These are phyloP conservation scores for Eustalomyia histrio DNA, from an alignment of 2,888 invertebrate genomes.

Conservation along the genomic window DNA sequence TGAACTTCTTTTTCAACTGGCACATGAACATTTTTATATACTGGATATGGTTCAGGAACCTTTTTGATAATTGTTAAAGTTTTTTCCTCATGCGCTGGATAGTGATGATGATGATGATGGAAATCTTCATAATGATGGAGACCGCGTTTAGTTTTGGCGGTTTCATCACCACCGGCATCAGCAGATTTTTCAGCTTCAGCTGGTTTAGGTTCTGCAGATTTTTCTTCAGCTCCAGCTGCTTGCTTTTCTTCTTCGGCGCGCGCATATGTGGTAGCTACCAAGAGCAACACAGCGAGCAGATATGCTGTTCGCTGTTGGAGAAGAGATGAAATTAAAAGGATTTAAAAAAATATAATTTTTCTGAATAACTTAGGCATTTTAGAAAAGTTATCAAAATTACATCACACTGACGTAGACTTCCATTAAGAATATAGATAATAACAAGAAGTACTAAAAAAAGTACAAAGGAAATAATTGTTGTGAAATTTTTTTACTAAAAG, in stretches of 20 bases:
- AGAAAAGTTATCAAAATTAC: no score
- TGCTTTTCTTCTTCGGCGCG: constrained; percentile 82
- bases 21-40: constrained; percentile 83
- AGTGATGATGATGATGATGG: constrained; percentile 77
- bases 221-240: constrained; percentile 80
- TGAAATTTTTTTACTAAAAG: no score
- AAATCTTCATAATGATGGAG: constrained; percentile 81
- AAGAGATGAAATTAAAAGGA: background rate
- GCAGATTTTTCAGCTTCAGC: constrained; percentile 73
- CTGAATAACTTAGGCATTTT: no score
- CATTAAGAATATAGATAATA: no score
- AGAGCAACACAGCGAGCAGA: constrained; percentile 82
- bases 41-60: constrained; percentile 86
- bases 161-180: constrained; percentile 79
- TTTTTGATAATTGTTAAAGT: constrained; percentile 87
- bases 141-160: constrained; percentile 88
- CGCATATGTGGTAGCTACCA: constrained; percentile 79
- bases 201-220: constrained; percentile 72
- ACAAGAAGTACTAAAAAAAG: no score
- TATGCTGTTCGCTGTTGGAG: constrained; percentile 76
- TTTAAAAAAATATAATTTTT: no score
- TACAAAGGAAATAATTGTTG: no score
- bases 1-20: constrained; percentile 85
- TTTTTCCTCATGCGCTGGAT: constrained; percentile 81
- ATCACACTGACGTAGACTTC: no score